Percentiles rank a stretch among this genome's conserved stretches.
Conservation (phyloP, 1,140 invertebrate species). For the Periplaneta americana region DNA sequence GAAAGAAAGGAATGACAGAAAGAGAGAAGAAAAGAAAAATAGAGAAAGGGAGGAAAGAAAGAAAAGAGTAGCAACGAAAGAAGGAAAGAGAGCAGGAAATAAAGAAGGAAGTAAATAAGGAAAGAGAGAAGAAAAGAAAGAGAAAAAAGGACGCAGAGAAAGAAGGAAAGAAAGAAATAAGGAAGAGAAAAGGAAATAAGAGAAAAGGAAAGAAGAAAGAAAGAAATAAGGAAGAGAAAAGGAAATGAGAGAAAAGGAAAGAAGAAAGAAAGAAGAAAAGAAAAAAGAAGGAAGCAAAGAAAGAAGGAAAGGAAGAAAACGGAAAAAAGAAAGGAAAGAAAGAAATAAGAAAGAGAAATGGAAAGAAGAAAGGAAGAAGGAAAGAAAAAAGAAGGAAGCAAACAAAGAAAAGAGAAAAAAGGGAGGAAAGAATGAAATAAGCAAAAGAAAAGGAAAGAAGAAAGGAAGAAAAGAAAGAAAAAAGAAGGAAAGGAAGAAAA, state of each 20-base stretch:
- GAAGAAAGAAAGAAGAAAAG: background rate
- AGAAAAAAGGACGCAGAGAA: too few species aligned
- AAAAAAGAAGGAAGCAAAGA: background rate
- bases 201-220: too few species aligned
- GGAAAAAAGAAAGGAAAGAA: background rate
- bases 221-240: too few species aligned
- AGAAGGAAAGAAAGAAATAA: too few species aligned
- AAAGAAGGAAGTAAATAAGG: background rate
- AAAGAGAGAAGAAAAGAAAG: background rate
- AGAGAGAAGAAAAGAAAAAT: background rate
- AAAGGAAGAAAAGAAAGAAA: too few species aligned
- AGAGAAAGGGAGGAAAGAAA: too few species aligned
- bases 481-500: too few species aligned
- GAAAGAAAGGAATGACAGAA: too few species aligned
- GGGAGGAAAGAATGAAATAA: background rate
- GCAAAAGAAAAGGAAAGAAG: too few species aligned
- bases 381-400: background rate
- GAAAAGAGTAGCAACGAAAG: slow-evolving; percentile 3
- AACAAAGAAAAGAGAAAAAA: background rate
- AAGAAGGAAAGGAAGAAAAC: background rate
- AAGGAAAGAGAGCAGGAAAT: background rate
- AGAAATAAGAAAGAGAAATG: background rate
- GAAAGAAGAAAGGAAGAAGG: background rate
- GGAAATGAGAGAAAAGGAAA: too few species aligned
- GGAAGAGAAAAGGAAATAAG: too few species aligned